Evolutionary conservation across 1,140 invertebrate species (phyloP), one percentile per base, ranked within the genome.

Genomic region (Drosophila sturtevanti): DNA sequence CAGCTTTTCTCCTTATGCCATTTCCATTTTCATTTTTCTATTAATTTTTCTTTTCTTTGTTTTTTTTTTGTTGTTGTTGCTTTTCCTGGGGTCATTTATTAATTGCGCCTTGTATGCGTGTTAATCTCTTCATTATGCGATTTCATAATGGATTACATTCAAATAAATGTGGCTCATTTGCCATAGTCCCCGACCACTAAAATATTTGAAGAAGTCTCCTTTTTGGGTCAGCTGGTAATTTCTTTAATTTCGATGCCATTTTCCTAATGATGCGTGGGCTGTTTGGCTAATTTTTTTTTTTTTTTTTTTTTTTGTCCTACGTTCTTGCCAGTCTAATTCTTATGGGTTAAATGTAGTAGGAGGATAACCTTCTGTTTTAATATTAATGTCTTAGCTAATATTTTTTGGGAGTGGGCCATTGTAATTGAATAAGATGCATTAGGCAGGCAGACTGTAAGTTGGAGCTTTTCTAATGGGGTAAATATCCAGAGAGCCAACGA

Each of bases 111-210:
- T 74, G 76, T 70, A 76, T 84, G 79, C 70, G 75, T 87, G 82
- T 78, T 87, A 87, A 87, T 87, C 82, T 87, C 82, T 87, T 87
- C 82, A 87, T 87, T 87, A 87, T 87, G 79, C 84, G 82, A 84
- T 89, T 89, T 84, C 82, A 87, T 87, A 87, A 87, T 87, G 82
- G 79, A 89, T 89, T 87, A 87, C 82, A 84, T 89, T 87, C 79
- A 89, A 87, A 87, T 87, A 87, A 87, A 87, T 87, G 82, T 70
- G 68, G 68, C 84, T 77, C 68, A 89, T 89, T 87, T 87, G 77
- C 72, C 75, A 67, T 63, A 60, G 58, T 44, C 65, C 21, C 41
- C 34, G 37, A 4, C 27, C 18, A 14, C 41, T 48, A 9, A n/a
- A n/a, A 21, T 16, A 48, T 16, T 48, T 21, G 37, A 14, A 48